Evolutionary conservation across 1,140 invertebrate species (phyloP), one percentile per base, ranked within the genome.

Genomic region (Papilio xuthus): DNA sequence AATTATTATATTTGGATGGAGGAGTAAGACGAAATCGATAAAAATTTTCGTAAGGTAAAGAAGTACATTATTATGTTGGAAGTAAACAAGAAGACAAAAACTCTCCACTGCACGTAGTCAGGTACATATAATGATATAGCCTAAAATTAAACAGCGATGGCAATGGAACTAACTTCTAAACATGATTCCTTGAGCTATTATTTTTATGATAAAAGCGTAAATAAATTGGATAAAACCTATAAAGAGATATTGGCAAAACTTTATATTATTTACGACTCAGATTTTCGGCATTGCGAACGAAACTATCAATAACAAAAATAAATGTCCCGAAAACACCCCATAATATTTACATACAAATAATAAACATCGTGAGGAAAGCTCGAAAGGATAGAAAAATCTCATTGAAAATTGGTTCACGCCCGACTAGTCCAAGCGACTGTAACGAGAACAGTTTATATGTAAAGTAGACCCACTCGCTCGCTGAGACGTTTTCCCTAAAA

Each of bases 371-470:
- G 78, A 77, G 44, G 74, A 80, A 84, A 60, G 74, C 50, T 23
- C 74, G 72, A 47, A 80, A 78, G 76, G 71, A 74, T 73, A 77
- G 69, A 41, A 71, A 78, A 77, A 80, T 77, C 76, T 88, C 84
- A 86, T 88, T 84, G 81, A 79, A 80, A 87, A 86, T 85, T 83
- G 83, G 82, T 86, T 85, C 83, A 86, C 84, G 85, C 83, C 85
- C 82, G 77, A 72, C 81, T 87, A 82, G 85, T 87, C 84, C 82
- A 85, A 77, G 84, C 79, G 83, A 86, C 83, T 81, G 83, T 86
- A 84, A 86, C 85, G 77, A 75, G 79, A 79, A 82, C 83, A 80
- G 84, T 88, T 80, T 85, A 80, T 86, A 88, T 88, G 84, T 87
- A 87, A 87, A 86, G 81, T 84, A 85, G 81, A 77, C 75, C 67